Evolutionary conservation across 2,113 vertebrate species (phyloP).

Genomic region (Silurus asotus): DNA sequence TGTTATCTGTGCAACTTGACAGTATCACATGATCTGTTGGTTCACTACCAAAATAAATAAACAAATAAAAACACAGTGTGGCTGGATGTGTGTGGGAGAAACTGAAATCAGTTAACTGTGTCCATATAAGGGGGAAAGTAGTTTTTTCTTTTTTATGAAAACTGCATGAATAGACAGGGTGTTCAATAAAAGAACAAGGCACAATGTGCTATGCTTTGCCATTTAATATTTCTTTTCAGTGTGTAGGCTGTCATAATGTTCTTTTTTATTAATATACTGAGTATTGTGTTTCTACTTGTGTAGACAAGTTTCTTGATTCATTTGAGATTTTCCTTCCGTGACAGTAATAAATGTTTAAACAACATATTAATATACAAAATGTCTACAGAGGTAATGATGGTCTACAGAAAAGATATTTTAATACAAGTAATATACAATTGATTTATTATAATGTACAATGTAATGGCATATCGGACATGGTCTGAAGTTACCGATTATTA

Average conservation of each 20-base stretch:
- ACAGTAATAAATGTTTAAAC: not conserved
- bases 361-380: not conserved
- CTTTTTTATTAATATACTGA: not conserved
- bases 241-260: not conserved
- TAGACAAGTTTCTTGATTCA: not conserved
- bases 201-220: not conserved
- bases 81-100: not conserved
- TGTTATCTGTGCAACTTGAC: not conserved
- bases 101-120: slow-evolving; percentile 8
- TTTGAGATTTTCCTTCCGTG: slow-evolving; percentile 5
- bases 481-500: not conserved
- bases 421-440: not conserved
- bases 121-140: not conserved
- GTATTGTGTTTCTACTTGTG: slow-evolving; percentile 5
- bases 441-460: not conserved
- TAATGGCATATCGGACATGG: not conserved
- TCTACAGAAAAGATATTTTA: not conserved
- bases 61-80: not conserved
- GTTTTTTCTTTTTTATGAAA: not conserved
- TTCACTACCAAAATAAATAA: not conserved
- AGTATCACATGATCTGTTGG: not conserved
- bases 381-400: not conserved
- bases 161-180: not conserved
- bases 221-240: not conserved
- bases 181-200: not conserved